Percentiles rank a stretch among this genome's conserved stretches.
These are phyloP conservation scores for Ardeotis arabs DNA, from an alignment of 2,113 vertebrate species.

Conservation along the genomic window DNA sequence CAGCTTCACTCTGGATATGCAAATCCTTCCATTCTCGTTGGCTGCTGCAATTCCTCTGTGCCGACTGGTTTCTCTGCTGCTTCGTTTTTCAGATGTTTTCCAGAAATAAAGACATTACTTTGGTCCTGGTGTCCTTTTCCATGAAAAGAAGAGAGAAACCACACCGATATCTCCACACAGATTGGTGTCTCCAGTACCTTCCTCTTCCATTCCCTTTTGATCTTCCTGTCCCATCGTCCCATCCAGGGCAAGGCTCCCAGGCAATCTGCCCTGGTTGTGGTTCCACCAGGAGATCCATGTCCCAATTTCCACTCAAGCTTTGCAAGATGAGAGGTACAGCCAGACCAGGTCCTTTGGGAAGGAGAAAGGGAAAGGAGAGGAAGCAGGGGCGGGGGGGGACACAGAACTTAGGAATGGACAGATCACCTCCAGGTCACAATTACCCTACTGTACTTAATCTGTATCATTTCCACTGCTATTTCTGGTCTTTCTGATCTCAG, in stretches of 20 bases:
- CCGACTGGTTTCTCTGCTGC: not conserved
- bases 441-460: not conserved
- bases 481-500: not conserved
- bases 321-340: not conserved
- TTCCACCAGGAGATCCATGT: not conserved
- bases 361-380: not conserved
- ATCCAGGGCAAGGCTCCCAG: not conserved
- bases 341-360: not conserved
- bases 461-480: not conserved
- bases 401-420: not conserved
- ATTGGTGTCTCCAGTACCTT: not conserved
- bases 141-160: not conserved
- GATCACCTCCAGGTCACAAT: not conserved
- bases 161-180: not conserved
- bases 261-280: not conserved
- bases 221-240: not conserved
- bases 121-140: not conserved
- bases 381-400: rapidly evolving
- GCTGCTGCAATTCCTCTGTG: slow-evolving; percentile 30
- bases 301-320: rapidly evolving
- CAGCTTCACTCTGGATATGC: slow-evolving; percentile 45
- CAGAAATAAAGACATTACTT: not conserved
- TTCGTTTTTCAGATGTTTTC: not conserved
- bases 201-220: not conserved
- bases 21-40: slow-evolving; percentile 54